Conservation (phyloP, 2,888 invertebrate species). For the Drosophila nr. perissopoda region DNA sequence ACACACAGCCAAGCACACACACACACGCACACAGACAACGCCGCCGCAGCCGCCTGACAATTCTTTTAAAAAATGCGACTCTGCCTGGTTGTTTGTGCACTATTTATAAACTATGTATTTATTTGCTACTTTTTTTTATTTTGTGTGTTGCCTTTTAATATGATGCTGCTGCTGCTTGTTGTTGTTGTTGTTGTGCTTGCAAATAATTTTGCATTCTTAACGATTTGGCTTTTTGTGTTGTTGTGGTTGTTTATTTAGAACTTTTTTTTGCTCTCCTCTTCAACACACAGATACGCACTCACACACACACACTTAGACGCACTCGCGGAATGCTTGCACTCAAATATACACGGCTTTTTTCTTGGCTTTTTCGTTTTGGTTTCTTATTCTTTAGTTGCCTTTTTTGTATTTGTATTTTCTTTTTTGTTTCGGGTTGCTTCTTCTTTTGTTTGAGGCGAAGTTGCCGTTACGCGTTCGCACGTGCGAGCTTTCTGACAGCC, state of each 20-base stretch:
- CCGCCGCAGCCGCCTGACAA: conserved; percentile 66
- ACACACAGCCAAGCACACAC: conserved; percentile 30
- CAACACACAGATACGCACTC: conserved; percentile 17
- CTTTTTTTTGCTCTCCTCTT: conserved; percentile 50
- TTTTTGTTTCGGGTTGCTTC: conserved; percentile 34
- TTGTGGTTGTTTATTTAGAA: conserved; percentile 68
- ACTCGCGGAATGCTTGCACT: conserved; percentile 40
- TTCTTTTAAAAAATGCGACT: conserved; percentile 61
- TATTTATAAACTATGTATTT: conserved; percentile 72
- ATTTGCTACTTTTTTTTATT: conserved; percentile 25
- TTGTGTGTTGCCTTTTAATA: conserved; percentile 40
- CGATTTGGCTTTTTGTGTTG: conserved; percentile 50
- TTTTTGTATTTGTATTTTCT: conserved; percentile 20
- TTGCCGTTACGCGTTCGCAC: conserved; percentile 66
- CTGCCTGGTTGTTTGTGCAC: conserved; percentile 63
- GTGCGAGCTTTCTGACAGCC: conserved; percentile 74
- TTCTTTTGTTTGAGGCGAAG: conserved; percentile 44
- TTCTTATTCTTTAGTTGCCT: conserved; percentile 32
- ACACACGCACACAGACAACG: conserved; percentile 40
- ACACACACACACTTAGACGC: conserved; percentile 9
- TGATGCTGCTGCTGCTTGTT: conserved; percentile 21
- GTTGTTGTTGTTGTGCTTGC: conserved; percentile 40
- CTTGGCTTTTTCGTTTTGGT: conserved; percentile 52
- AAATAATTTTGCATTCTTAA: conserved; percentile 58
- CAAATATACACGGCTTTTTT: conserved; percentile 50